Conservation (phyloP, 2,888 invertebrate species). For the Chrysodeixis includens region DNA sequence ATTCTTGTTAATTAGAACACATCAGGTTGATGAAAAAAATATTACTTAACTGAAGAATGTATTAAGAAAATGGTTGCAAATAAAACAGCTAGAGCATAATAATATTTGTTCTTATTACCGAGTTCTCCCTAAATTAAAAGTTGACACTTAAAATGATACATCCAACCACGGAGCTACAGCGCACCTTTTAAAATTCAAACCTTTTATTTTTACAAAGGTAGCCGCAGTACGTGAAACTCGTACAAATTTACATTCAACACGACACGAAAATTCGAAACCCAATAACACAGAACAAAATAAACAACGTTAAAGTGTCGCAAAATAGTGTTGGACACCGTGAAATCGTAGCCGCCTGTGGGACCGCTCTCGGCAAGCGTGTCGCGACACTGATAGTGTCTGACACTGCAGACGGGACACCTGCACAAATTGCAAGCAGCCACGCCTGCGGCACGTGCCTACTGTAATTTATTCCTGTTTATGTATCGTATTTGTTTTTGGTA, state of each 20-base stretch:
- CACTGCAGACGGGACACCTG: conserved; percentile 60
- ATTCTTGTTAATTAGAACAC: too few relatives aligned
- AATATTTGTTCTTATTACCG: too few relatives aligned
- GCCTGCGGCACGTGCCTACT: conserved; percentile 48
- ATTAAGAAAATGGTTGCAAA: too few relatives aligned
- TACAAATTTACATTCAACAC: conserved; percentile 66
- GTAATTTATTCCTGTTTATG: conserved; percentile 54
- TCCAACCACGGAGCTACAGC: conserved; percentile 19
- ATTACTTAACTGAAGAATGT: too few relatives aligned
- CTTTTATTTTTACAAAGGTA: conserved; percentile 52
- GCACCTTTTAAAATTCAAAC: conserved; percentile 36
- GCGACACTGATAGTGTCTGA: conserved; percentile 67
- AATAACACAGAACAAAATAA: conserved; percentile 67
- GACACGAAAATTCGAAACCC: conserved; percentile 65
- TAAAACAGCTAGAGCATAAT: too few relatives aligned
- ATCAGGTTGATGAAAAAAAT: too few relatives aligned
- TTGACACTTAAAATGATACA: not conserved
- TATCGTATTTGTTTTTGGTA: conserved; percentile 38
- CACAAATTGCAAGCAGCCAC: conserved; percentile 65
- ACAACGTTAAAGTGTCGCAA: conserved; percentile 61
- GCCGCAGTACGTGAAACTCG: conserved; percentile 50
- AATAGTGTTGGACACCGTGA: conserved; percentile 63
- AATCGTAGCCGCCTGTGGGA: conserved; percentile 59
- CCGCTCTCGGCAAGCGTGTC: conserved; percentile 54
- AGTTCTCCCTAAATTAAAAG: too few relatives aligned